phyloP scores from a whole-genome alignment of 2,113 vertebrate species.

The Lontra canadensis region DNA sequence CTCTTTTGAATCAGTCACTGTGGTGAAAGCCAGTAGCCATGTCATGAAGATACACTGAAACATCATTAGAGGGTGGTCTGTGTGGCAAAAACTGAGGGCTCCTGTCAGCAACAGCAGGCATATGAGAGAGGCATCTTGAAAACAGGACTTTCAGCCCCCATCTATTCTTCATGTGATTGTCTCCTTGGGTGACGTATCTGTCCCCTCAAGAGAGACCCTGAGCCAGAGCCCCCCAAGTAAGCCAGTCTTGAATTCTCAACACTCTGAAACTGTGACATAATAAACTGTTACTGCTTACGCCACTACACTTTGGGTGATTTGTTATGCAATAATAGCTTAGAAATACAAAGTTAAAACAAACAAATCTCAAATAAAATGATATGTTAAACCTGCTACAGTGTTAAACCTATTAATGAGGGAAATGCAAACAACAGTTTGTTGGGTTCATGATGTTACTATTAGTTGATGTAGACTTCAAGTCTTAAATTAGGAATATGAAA shows the following conservation, averaged over 20 bases:
- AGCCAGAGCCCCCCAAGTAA: neutral
- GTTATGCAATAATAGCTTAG: neutral
- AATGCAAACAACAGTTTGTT: neutral
- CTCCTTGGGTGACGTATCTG: neutral
- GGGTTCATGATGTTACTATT: neutral
- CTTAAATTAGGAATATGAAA: neutral
- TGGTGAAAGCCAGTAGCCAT: neutral
- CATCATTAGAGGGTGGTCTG: neutral
- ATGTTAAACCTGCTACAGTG: neutral
- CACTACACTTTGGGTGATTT: neutral
- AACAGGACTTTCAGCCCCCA: neutral
- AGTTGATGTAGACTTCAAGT: neutral
- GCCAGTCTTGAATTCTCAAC: neutral
- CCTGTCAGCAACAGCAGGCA: neutral
- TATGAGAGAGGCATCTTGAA: neutral
- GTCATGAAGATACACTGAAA: neutral
- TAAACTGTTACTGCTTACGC: neutral
- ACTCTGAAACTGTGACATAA: neutral
- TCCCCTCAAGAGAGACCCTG: neutral
- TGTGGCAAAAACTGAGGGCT: neutral
- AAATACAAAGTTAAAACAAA: neutral
- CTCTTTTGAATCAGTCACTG: neutral
- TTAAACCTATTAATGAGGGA: neutral
- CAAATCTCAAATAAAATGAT: neutral
- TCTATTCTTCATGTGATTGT: neutral